Evolutionary conservation across 2,113 vertebrate species (phyloP), one percentile per base, ranked within the genome.

Genomic region (Opisthocomus hoazin): DNA sequence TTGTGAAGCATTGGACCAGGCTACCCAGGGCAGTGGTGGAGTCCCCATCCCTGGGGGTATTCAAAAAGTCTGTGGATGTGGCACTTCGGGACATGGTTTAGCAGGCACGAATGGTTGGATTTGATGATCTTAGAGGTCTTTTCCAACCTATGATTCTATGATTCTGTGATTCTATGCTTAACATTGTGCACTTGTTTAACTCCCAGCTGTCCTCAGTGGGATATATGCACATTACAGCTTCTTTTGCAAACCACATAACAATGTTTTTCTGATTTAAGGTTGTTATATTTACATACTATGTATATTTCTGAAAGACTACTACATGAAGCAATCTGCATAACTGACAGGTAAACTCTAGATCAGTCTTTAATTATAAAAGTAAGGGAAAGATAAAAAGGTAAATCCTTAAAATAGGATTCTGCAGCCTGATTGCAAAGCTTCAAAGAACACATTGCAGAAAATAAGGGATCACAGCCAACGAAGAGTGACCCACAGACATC

Each of bases 221-320:
- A 61, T 41, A 71, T 0, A 10, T 9, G 11, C 56, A 56, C 26
- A 7, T 23, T 2, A 8, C 1, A 1, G 17, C 15, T 69, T 15
- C 43, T 75, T 89, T 48, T 29, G 22, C 27, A 22, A n/a, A 66
- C 45, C 79, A 84, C 69, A 56, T 32, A 37, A 14, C 2, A 9
- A 8, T 2, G 21, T 3, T 70, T 75, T 78, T 11, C 19, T 45
- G 13, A 53, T 39, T n/a, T 41, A 48, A 89, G 21, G 5, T 60
- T 19, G 23, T 66, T 54, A 14, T 34, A 32, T 56, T 68, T 58
- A 37, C 2, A 0, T 34, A 4, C 6, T 26, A 32, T 2, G 3
- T 3, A 1, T 30, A 27, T 60, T 68, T 78, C 37, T 29, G 41
- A 61, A 83, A 50, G 21, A 29, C 10, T 32, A 16, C 15, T 63